Percentiles rank a stretch among this genome's conserved stretches.
phyloP scores from a whole-genome alignment of 2,113 vertebrate genomes.

The Lophochroa leadbeateri region DNA sequence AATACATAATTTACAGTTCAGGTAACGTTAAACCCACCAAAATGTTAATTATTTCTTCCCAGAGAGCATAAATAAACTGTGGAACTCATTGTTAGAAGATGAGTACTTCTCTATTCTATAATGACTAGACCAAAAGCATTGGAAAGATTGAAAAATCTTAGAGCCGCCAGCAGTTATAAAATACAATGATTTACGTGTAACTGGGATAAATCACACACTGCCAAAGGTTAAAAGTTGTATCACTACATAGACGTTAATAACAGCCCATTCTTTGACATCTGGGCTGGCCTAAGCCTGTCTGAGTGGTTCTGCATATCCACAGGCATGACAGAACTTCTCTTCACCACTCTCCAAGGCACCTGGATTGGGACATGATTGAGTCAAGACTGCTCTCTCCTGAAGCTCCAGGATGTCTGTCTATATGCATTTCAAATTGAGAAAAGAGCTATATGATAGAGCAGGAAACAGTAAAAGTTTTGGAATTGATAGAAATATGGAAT shows the following conservation, averaged over 20 bases:
- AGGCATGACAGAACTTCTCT: background rate
- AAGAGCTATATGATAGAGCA: background rate
- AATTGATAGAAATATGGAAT: background rate
- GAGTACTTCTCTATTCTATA: background rate
- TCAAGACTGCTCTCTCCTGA: background rate
- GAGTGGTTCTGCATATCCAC: background rate
- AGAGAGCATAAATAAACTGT: background rate
- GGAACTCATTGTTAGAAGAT: background rate
- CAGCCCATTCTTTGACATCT: background rate
- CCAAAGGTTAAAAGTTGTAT: background rate
- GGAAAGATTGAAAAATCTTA: background rate
- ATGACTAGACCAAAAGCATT: background rate
- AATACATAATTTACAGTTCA: background rate
- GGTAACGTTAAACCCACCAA: background rate
- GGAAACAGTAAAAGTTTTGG: background rate
- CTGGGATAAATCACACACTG: background rate
- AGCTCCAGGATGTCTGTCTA: background rate
- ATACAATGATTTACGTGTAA: background rate
- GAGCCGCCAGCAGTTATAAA: accelerated
- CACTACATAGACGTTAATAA: background rate
- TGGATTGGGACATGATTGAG: accelerated
- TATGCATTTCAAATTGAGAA: background rate
- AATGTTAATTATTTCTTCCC: background rate
- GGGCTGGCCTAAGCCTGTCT: background rate
- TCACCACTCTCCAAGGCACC: background rate